Base-by-base conservation (phyloP, 2,113 vertebrate genomes). In the Serinus canaria region DNA sequence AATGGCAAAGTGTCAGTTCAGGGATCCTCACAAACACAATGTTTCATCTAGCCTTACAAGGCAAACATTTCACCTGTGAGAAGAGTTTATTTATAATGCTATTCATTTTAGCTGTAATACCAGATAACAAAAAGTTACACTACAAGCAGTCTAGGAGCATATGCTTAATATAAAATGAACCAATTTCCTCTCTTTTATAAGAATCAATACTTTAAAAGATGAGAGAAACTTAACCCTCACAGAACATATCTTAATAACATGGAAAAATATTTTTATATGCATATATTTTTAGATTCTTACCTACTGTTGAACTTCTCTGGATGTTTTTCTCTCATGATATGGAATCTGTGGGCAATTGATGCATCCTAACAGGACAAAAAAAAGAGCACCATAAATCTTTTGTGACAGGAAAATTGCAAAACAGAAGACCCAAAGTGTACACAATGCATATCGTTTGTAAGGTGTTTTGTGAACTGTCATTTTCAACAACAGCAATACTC, bases 281-380 rank as follows among this genome's bases (percentile, higher is more conserved):
- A 93, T 47, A 23, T 17, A 56, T 68, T 74, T 69, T 64, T 39
- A 81, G 39, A 31, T 70, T 92, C 96, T 97, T 96, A 97, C 99
- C 99, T 99, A 95, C 99, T 99, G 98, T 99, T 99, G 96, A 99
- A 99, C 95, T 99, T 99, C 97, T 99, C 99, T 22, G 99, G 99
- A 88, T 99, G 99, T 92, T 99, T 99, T 98, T 99, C 99, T 95
- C 99, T 98, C 99, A 99, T 99, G 56, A 99, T 98, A 47, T 99
- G 99, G 97, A 99, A 99, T 95, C 99, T 98, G 96, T 99, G 99
- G 52, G 99, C 99, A 67, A 99, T 99, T 78, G 99, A 99, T 83
- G 99, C 99, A 75, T 99, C 99, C 99, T 99, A 97, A 69, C 81
- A 92, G 46, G 85, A 31, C 53, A 67, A 92, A 46, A 87, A 47